Evolutionary conservation across 2,113 vertebrate species (phyloP), one percentile per base, ranked within the genome.

Genomic region (Phyllostomus hastatus): DNA sequence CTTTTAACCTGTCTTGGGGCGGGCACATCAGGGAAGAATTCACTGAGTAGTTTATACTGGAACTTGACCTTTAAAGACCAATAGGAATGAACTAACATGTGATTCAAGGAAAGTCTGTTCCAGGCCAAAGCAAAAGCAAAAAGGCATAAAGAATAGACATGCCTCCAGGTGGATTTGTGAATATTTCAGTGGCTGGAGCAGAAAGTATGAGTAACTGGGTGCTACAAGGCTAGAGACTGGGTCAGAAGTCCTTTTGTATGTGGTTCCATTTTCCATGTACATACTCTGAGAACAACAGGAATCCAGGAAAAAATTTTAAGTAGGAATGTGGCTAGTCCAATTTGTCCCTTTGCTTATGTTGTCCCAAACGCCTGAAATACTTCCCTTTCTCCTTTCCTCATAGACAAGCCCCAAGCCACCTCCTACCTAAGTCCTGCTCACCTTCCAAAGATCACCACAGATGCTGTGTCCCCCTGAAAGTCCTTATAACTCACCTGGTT

Each of bases 61-160:
- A 95, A 94, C 28, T 94, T 73, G 61, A 87, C 80, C 52, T 94
- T 91, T 93, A 75, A 90, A 93, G 54, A 69, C 48, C 64, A 88
- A 15, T 76, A 84, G 72, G 43, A 93, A 82, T 91, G 46, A 80
- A 86, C 67, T 80, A 75, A 90, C 35, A 15, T n/a, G 57, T 88
- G 46, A 94, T 64, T 70, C 31, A 78, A 89, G 57, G 52, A 54
- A 93, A 88, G 69, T 92, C 15, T 87, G 0, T 80, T 72, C 38
- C 41, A 64, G 4, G 14, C 73, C 50, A 94, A 87, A 69, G 33
- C 50, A 78, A 96, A 69, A 95, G 57, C 87, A 91, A 70, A 80
- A 83, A 46, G 28, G 19, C n/a, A 10, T 59, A 61, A n/a, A 90
- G n/a, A 81, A 33, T 33, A 70, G 52, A 75, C 16, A 54, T 26